phyloP scores from a whole-genome alignment of 2,113 vertebrate species.

The Gymnarchus niloticus region DNA sequence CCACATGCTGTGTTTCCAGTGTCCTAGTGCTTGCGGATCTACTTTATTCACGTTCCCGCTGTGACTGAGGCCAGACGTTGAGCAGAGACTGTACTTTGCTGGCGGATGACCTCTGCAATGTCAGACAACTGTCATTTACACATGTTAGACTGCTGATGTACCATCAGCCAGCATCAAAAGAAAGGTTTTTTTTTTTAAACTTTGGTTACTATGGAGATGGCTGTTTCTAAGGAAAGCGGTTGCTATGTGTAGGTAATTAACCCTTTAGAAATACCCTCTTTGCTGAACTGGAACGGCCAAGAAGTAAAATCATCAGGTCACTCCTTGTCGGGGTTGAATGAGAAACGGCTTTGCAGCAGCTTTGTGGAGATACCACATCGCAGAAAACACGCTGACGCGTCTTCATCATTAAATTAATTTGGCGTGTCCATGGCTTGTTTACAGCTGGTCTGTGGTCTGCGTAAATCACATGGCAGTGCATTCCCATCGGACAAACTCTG shows the following conservation, averaged over 20 bases:
- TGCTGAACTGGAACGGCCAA: slow-evolving; percentile 4
- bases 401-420: neutral
- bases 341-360: neutral
- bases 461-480: neutral
- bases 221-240: slow-evolving; percentile 42
- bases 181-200: slow-evolving; percentile 24
- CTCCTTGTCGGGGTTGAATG: neutral
- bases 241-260: slow-evolving; percentile 43
- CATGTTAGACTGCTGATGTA: slow-evolving; percentile 34
- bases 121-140: slow-evolving; percentile 36
- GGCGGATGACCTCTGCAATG: slow-evolving; percentile 26
- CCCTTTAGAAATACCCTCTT: slow-evolving; percentile 35
- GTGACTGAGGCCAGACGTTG: slow-evolving; percentile 22
- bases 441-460: neutral
- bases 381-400: neutral
- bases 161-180: slow-evolving; percentile 37
- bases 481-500: too few relatives aligned
- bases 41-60: slow-evolving; percentile 6
- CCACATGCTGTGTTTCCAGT: neutral
- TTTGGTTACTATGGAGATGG: slow-evolving; percentile 49
- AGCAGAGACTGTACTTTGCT: slow-evolving; percentile 21
- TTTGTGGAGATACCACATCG: neutral
- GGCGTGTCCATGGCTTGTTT: neutral
- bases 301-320: neutral
- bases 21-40: slow-evolving; percentile 5